A percentile compares a stretch with the other conserved stretches of the same genome.
Evolutionary conservation across 2,888 invertebrate species (phyloP).

Genomic region (Ichneumon xanthorius): DNA sequence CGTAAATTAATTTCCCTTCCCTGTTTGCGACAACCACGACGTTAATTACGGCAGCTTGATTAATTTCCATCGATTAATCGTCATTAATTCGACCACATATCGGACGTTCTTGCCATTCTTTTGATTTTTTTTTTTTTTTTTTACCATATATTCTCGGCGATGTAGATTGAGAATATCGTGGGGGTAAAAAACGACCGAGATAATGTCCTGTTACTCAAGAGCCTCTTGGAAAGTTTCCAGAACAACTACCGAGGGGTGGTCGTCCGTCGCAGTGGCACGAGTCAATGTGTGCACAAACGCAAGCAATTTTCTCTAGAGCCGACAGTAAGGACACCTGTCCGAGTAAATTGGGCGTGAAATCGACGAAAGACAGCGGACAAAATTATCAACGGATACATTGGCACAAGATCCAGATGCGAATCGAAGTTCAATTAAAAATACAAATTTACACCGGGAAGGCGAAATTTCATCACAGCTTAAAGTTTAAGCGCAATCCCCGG

Average conservation of each 20-base stretch:
- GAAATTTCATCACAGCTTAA: not conserved
- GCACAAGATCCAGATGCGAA: not conserved
- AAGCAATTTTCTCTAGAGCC: slow-evolving; percentile 8
- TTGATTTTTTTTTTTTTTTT: not conserved
- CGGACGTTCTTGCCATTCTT: not conserved
- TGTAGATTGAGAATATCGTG: slow-evolving; percentile 12
- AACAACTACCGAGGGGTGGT: not conserved
- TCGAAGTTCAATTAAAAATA: slow-evolving; percentile 3
- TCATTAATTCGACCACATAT: slow-evolving; percentile 3
- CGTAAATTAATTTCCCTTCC: not conserved
- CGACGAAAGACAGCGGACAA: slow-evolving; percentile 14
- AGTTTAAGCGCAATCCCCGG: not conserved
- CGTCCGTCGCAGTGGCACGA: slow-evolving; percentile 31
- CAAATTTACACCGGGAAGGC: not conserved
- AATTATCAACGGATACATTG: slow-evolving; percentile 23
- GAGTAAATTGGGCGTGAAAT: slow-evolving; percentile 52
- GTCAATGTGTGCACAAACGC: slow-evolving; percentile 39
- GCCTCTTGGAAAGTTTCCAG: slow-evolving; percentile 55
- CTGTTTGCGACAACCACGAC: not conserved
- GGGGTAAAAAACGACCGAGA: slow-evolving; percentile 17
- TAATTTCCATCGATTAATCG: slow-evolving; percentile 17
- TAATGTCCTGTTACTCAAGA: slow-evolving; percentile 39
- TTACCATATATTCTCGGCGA: not conserved
- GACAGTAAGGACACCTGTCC: slow-evolving; percentile 42
- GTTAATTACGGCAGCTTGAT: slow-evolving; percentile 2